A percentile compares a stretch with the other conserved stretches of the same genome.
These are phyloP conservation scores for Musca domestica DNA, from an alignment of 1,140 invertebrate genomes.

Conservation along the genomic window DNA sequence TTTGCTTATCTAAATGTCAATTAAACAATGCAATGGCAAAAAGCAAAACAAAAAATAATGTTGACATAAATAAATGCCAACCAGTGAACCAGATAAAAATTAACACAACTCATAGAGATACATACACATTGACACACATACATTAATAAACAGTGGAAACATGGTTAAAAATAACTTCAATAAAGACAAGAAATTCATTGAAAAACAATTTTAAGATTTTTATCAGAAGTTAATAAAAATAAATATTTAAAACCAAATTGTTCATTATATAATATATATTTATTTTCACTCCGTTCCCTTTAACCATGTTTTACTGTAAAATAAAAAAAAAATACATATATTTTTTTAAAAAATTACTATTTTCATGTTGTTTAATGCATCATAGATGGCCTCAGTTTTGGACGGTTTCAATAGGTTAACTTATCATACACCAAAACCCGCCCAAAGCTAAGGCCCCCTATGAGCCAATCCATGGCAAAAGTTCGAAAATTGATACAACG, in stretches of 20 bases:
- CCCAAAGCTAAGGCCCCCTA: conserved; percentile 50
- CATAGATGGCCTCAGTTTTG: conserved; percentile 53
- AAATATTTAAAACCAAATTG: no score
- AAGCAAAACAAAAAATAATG: neutral
- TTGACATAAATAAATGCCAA: neutral
- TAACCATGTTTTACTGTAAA: neutral
- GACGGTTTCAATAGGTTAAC: conserved; percentile 51
- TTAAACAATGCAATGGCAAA: neutral
- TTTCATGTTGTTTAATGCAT: conserved; percentile 21
- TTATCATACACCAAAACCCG: conserved; percentile 52
- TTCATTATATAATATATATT: no score
- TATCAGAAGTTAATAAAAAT: no score
- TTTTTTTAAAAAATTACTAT: neutral
- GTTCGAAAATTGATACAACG: no score
- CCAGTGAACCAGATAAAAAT: neutral
- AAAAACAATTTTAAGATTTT: no score
- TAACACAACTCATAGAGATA: neutral
- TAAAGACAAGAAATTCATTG: no score
- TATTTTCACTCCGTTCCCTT: no score
- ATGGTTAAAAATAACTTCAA: no score
- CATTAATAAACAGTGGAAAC: no score
- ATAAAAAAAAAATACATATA: neutral
- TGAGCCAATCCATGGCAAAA: conserved; percentile 31
- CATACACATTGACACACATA: no score
- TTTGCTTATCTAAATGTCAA: conserved; percentile 11